Evolutionary conservation across 2,797 vertebrate species (phyloP), one percentile per base, ranked within the genome.

Genomic region (Lagodon rhomboides): DNA sequence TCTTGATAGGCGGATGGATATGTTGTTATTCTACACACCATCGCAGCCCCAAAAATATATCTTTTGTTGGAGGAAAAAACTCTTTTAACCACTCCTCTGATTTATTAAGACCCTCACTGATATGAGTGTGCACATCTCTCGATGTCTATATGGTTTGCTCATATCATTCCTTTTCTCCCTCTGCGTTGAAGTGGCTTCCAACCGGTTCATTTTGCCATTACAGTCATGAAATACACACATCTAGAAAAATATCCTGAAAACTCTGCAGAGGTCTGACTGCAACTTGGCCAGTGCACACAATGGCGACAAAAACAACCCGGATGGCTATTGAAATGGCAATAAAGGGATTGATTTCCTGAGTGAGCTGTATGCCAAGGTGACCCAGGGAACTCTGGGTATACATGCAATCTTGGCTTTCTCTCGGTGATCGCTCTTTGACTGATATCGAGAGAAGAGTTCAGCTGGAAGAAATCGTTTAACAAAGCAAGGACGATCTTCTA

Each of bases 401-500:
- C 84, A 63, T 80, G 81, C 82, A 85, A 68, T 88, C 65, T 80
- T 68, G 10, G 5, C 85, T 86, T 79, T 73, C 82, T 80, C 70
- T 73, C 53, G 10, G 69, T 44, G 71, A 85, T 85, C 41, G 69
- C 54, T 72, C 70, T 77, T 77, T 82, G 86, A 86, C 73, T 82
- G 87, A 91, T 91, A 83, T 91, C 74, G 89, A 76, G 58, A 83
- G 85, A 88, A 85, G 81, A 94, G 87, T 90, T 95, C 91, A 94
- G 47, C 88, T 82, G 85, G 91, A 95, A 95, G 84, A 94, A 95
- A 95, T 94, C 89, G 59, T 95, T 95, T 93, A 93, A 92, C 84
- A 89, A 92, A 92, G 89, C 90, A 88, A 92, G 90, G 91, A 79
- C 85, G 12, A 86, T 91, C 87, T 92, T 92, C 91, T 90, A 83